Percentiles rank a stretch among this genome's conserved stretches.
These are phyloP conservation scores for Grallaria varia DNA, from an alignment of 2,113 vertebrate genomes.

Conservation along the genomic window DNA sequence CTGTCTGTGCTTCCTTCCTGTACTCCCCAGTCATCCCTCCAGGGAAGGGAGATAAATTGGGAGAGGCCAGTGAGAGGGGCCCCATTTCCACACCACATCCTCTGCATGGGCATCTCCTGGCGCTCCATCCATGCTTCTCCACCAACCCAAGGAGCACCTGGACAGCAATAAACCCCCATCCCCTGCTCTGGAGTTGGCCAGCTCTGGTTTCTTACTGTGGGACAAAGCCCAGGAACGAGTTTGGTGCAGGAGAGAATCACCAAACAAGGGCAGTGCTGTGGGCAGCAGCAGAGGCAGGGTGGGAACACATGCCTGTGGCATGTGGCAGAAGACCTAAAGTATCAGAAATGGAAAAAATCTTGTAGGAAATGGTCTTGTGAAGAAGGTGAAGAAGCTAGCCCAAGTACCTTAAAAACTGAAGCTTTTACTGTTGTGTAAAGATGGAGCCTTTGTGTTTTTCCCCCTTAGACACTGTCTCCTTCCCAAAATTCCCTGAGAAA, in stretches of 20 bases:
- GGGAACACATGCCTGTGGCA: fast-evolving
- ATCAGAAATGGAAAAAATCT: too few relatives aligned
- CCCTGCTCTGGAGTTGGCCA: neutral
- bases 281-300: neutral
- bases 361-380: too few relatives aligned
- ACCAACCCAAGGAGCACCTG: neutral
- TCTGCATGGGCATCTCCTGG: neutral
- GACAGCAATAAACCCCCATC: neutral
- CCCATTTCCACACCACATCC: neutral
- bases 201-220: neutral
- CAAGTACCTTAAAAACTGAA: too few relatives aligned
- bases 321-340: too few relatives aligned
- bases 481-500: too few relatives aligned
- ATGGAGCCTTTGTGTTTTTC: too few relatives aligned
- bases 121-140: neutral
- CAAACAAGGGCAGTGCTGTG: fast-evolving
- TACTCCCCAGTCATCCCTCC: too few relatives aligned
- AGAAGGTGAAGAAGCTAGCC: too few relatives aligned
- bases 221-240: neutral
- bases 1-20: neutral
- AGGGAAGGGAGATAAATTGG: neutral
- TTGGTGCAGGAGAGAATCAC: neutral
- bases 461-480: too few relatives aligned
- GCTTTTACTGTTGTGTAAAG: too few relatives aligned
- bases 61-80: neutral